Evolutionary conservation across 2,113 vertebrate species (phyloP).

Genomic region (Egretta garzetta): DNA sequence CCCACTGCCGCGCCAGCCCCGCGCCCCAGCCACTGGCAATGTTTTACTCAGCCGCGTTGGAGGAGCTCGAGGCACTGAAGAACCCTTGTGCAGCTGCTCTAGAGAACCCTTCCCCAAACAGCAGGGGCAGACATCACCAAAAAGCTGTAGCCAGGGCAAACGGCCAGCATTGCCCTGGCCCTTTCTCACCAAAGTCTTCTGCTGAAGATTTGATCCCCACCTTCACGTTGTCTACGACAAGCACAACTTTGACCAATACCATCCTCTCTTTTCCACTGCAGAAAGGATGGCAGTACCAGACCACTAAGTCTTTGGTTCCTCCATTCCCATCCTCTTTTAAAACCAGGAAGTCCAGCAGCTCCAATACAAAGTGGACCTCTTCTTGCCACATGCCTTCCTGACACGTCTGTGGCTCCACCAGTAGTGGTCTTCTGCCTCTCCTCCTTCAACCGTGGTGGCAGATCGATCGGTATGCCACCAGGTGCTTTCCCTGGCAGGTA

Average conservation of each 20-base stretch:
- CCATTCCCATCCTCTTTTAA: not conserved
- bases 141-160: not conserved
- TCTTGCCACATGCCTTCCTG: not conserved
- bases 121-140: not conserved
- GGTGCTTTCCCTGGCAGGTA: not conserved
- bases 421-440: not conserved
- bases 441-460: not conserved
- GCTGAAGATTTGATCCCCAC: not conserved
- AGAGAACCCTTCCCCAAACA: not conserved
- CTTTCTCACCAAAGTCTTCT: not conserved
- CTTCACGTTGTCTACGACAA: not conserved
- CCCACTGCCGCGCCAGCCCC: no score
- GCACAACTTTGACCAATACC: not conserved
- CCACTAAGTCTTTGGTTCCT: not conserved
- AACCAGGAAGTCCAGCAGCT: not conserved
- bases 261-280: not conserved
- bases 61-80: not conserved
- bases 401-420: not conserved
- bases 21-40: no score
- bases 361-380: not conserved
- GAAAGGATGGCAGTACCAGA: not conserved
- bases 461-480: accelerated
- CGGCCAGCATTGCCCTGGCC: accelerated
- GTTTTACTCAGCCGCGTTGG: accelerated
- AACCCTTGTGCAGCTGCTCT: accelerated